Conservation (phyloP, 1,140 invertebrate genomes). For the Drosophila baimaii region DNA sequence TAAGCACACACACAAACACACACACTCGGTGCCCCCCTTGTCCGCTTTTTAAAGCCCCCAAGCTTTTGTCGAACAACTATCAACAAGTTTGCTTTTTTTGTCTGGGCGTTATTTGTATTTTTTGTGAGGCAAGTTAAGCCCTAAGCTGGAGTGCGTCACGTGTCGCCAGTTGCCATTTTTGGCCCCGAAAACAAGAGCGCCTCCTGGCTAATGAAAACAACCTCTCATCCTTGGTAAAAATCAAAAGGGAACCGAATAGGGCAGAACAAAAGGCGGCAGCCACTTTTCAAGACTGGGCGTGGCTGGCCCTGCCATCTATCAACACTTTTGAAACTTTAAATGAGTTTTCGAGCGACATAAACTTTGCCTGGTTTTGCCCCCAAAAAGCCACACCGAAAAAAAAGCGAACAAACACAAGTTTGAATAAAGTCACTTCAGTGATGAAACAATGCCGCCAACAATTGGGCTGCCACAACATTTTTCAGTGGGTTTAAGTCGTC, state of each 20-base stretch:
- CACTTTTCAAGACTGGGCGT: conserved; percentile 40
- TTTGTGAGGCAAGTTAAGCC: conserved; percentile 13
- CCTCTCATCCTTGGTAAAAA: conserved; percentile 15
- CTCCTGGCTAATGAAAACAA: conserved; percentile 60
- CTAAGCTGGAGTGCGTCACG: conserved; percentile 60
- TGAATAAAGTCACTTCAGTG: conserved; percentile 14
- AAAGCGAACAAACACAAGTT: conserved; percentile 13
- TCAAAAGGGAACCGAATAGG: conserved; percentile 33
- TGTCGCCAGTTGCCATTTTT: conserved; percentile 41
- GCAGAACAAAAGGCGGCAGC: conserved; percentile 26
- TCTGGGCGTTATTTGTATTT: conserved; percentile 9
- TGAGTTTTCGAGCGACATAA: conserved; percentile 71
- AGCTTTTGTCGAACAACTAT: conserved; percentile 54
- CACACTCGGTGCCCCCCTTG: not conserved
- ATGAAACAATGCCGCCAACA: conserved; percentile 1
- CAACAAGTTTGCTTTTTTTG: conserved; percentile 68
- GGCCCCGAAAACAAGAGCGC: not conserved
- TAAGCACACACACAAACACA: conserved; percentile 14
- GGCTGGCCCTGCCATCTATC: conserved; percentile 61
- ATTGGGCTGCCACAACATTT: not conserved
- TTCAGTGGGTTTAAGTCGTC: not conserved
- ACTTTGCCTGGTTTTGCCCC: conserved; percentile 48
- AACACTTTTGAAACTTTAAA: conserved; percentile 80
- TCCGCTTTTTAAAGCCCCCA: conserved; percentile 26
- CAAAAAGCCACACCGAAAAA: conserved; percentile 52